A percentile compares a stretch with the other conserved stretches of the same genome.
Evolutionary conservation across 2,888 invertebrate genomes (phyloP).

Genomic region (Brenthis ino): DNA sequence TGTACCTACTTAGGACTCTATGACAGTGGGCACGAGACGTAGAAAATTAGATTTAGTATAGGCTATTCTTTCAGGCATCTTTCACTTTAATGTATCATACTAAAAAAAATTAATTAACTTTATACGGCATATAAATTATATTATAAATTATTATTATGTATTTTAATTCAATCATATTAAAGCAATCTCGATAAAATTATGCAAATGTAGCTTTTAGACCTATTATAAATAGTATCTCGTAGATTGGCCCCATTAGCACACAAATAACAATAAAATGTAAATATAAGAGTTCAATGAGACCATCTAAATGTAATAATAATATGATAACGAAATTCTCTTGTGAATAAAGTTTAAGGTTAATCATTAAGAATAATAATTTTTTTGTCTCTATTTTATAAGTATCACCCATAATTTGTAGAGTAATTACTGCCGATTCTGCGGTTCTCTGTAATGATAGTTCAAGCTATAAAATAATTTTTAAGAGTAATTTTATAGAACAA

Average conservation of each 20-base stretch:
- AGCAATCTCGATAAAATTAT: no score
- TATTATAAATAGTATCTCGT: not conserved
- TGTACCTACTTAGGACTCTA: no score
- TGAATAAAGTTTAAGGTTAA: conserved; percentile 32
- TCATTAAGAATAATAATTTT: conserved; percentile 27
- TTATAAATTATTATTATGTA: no score
- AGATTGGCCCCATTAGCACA: conserved; percentile 5
- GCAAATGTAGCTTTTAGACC: no score
- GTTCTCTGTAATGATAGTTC: conserved; percentile 29
- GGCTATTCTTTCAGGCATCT: no score
- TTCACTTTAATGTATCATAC: no score
- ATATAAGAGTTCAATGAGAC: conserved; percentile 11
- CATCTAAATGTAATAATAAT: conserved; percentile 8
- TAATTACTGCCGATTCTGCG: conserved; percentile 32
- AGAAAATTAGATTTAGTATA: no score
- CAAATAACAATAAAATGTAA: conserved; percentile 4
- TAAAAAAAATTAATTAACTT: no score
- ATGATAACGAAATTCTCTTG: conserved; percentile 9
- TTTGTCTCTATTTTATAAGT: conserved; percentile 25
- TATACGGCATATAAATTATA: no score
- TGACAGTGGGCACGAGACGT: no score
- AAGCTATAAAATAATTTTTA: conserved; percentile 21
- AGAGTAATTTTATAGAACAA: conserved; percentile 19
- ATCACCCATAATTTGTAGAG: conserved; percentile 29
- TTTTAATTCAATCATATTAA: no score